These are phyloP conservation scores for Archips crataeganus DNA, from an alignment of 2,888 invertebrate species.

Conservation along the genomic window DNA sequence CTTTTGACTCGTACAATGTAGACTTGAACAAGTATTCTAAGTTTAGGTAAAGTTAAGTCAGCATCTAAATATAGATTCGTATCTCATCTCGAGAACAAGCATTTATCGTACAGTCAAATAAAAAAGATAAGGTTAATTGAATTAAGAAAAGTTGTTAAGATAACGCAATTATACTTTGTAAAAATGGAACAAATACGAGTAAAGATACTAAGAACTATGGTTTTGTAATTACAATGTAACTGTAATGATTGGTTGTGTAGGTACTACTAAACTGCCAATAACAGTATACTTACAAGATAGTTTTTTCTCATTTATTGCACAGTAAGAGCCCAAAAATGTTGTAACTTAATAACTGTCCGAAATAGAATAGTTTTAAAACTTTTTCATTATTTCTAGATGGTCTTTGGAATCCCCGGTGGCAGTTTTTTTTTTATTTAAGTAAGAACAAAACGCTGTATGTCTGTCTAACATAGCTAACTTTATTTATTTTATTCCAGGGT, in stretches of 20 bases:
- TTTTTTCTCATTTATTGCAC: too few relatives aligned
- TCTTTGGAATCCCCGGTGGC: too few relatives aligned
- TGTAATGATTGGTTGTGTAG: background rate
- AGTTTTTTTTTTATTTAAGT: too few relatives aligned
- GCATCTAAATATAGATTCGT: constrained; percentile 25
- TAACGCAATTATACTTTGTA: constrained; percentile 19
- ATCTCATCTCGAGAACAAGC: constrained; percentile 19
- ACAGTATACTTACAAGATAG: too few relatives aligned
- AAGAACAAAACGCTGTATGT: too few relatives aligned
- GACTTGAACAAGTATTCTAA: background rate
- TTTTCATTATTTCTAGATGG: too few relatives aligned
- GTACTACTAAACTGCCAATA: too few relatives aligned
- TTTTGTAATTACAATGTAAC: background rate
- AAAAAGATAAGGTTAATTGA: constrained; percentile 40
- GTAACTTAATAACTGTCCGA: too few relatives aligned
- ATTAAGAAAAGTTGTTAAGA: constrained; percentile 35
- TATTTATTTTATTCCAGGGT: too few relatives aligned
- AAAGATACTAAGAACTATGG: background rate
- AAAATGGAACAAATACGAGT: background rate
- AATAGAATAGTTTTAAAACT: too few relatives aligned
- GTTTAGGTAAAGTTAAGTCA: constrained; percentile 24
- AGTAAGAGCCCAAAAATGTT: too few relatives aligned
- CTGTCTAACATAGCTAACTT: too few relatives aligned
- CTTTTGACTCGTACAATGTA: background rate
- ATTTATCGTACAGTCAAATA: constrained; percentile 37